Percentiles rank a stretch among this genome's conserved stretches.
These are phyloP conservation scores for Muschampia plurimacula DNA, from an alignment of 2,888 invertebrate genomes.

Conservation along the genomic window DNA sequence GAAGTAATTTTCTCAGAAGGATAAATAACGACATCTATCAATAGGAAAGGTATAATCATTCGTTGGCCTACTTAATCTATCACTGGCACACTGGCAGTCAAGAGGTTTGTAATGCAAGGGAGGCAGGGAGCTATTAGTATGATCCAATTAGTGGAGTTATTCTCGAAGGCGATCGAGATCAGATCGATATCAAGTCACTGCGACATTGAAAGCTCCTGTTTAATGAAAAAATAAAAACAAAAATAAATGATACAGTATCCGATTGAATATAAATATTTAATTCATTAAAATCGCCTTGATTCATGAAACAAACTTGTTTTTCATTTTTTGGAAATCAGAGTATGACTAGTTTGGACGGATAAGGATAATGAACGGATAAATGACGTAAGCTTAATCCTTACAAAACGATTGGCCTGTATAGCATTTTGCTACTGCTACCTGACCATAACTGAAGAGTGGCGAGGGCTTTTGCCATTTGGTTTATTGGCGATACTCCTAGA, in stretches of 20 bases:
- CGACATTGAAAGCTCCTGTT: constrained; percentile 33
- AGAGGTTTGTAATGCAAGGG: constrained; percentile 23
- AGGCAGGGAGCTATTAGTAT: constrained; percentile 38
- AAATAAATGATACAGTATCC: constrained; percentile 29
- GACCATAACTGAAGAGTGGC: neutral
- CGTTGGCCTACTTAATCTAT: constrained; percentile 43
- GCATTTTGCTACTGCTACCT: neutral
- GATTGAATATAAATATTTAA: constrained; percentile 26
- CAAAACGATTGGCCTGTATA: neutral
- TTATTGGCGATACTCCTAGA: neutral
- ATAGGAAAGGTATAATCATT: constrained; percentile 39
- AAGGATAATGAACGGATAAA: constrained; percentile 30
- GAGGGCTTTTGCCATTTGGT: neutral
- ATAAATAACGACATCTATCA: constrained; percentile 33
- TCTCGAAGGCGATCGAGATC: constrained; percentile 37
- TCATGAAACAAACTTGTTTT: constrained; percentile 26
- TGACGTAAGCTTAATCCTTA: constrained; percentile 22
- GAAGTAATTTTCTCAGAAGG: constrained; percentile 14
- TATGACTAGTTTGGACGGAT: constrained; percentile 27
- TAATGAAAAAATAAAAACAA: constrained; percentile 33
- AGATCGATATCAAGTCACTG: constrained; percentile 21
- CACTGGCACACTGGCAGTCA: constrained; percentile 26
- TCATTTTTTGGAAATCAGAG: constrained; percentile 23
- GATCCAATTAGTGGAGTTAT: constrained; percentile 38
- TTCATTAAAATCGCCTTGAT: constrained; percentile 37